These are phyloP conservation scores for Diachrysia chrysitis DNA, from an alignment of 2,888 invertebrate species.

Conservation along the genomic window DNA sequence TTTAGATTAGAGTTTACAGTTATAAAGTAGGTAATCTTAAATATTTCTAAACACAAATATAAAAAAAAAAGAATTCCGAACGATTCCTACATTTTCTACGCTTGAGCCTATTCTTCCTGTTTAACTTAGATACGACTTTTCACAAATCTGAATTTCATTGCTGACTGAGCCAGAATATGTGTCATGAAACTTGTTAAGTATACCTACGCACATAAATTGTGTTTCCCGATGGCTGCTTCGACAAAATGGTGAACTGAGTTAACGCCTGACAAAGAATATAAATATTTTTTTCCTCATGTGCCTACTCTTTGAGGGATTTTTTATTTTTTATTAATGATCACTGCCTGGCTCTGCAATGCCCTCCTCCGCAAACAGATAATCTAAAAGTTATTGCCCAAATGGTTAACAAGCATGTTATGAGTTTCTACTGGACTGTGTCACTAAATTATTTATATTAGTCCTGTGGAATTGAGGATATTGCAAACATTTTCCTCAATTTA, in stretches of 20 bases:
- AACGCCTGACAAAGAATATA: slow-evolving; percentile 7
- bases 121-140: background rate
- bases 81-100: too few species aligned
- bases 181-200: background rate
- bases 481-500: slow-evolving; percentile 14
- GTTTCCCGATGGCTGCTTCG: slow-evolving; percentile 25
- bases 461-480: slow-evolving; percentile 17
- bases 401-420: background rate
- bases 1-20: too few species aligned
- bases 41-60: too few species aligned
- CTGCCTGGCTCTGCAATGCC: background rate
- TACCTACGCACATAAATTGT: slow-evolving; percentile 21
- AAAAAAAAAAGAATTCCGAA: too few species aligned
- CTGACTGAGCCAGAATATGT: slow-evolving; percentile 19
- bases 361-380: background rate
- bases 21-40: too few species aligned
- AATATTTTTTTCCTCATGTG: background rate
- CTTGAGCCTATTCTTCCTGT: background rate
- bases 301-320: background rate
- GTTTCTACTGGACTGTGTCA: background rate
- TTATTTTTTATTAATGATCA: slow-evolving; percentile 21
- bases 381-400: slow-evolving; percentile 6
- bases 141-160: slow-evolving; percentile 28
- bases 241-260: slow-evolving; percentile 12
- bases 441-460: background rate